Evolutionary conservation across 1,140 invertebrate genomes (phyloP), one percentile per base, ranked within the genome.

Genomic region (Intoshia linei): DNA sequence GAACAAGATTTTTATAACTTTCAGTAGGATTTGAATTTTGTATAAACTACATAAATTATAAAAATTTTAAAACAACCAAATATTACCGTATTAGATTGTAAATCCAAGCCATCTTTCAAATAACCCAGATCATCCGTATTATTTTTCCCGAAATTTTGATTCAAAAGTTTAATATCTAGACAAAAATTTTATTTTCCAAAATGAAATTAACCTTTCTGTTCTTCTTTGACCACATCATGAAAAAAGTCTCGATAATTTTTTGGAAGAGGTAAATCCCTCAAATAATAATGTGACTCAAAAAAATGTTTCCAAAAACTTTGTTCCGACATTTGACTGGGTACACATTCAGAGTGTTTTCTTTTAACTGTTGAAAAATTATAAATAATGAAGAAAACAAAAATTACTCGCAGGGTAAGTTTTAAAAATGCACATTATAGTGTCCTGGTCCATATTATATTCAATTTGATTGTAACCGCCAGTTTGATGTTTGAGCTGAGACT

Each of bases 231-330:
- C 66, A 81, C 92, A 59, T 92, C 81, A 19, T 75, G 73, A 54
- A 93, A 93, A 29, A 92, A 61, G 60, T 92, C 83, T 54, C n/a
- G n/a, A n/a, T 56, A 53, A 20, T 68, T 74, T 42, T 72, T 70
- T 23, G 73, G 65, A 43, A 72, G 70, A 21, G 78, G 73, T 35
- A 83, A 68, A 62, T 95, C 87, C 42, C 79, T 68, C 63, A 95
- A 83, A 67, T 93, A 98, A 63, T 98, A 98, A 64, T 95, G 84
- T 15, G 83, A 93, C 52, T 95, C 84, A 62, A 95, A 95, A 60
- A 98, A 98, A 47, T 84, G 76, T 10, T 77, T 84, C 90, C 90
- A 98, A 63, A 98, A 98, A 50, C 92, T 79, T 2, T 73, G 66
- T 59, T 98, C 90, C 1, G 72, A 68, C 67, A 95, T 69, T 63